These are phyloP conservation scores for Cranoglanis bouderius DNA, from an alignment of 2,113 vertebrate genomes.

Conservation along the genomic window DNA sequence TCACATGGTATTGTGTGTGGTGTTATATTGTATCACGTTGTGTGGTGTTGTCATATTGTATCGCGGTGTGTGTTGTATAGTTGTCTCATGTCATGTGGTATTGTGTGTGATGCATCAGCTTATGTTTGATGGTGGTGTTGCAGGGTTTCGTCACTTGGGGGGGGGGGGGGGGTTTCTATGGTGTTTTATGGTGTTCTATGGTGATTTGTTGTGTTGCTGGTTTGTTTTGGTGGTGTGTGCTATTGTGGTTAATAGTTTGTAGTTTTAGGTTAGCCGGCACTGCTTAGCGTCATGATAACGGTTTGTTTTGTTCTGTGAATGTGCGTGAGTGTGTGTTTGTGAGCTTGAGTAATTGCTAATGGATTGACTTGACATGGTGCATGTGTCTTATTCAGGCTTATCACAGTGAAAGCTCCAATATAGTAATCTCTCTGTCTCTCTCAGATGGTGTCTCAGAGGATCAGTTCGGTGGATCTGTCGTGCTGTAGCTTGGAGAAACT, in stretches of 20 bases:
- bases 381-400: not conserved
- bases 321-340: not conserved
- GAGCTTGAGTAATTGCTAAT: not conserved
- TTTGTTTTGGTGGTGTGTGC: not conserved
- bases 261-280: not conserved
- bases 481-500: constrained; percentile 95
- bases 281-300: not conserved
- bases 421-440: constrained; percentile 44
- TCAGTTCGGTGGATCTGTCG: constrained; percentile 96
- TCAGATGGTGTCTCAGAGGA: constrained; percentile 95
- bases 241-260: not conserved
- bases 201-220: not conserved
- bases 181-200: not conserved
- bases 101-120: not conserved
- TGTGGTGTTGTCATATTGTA: not conserved
- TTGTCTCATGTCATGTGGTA: not conserved
- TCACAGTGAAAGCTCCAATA: constrained; percentile 30
- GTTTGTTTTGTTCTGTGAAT: not conserved
- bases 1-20: not conserved
- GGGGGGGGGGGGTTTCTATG: too few species aligned
- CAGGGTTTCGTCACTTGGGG: too few species aligned
- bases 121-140: not conserved
- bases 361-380: not conserved
- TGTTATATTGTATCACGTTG: not conserved
- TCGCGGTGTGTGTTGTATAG: not conserved